Evolutionary conservation across 2,113 vertebrate species (phyloP).

Genomic region (Sander vitreus): DNA sequence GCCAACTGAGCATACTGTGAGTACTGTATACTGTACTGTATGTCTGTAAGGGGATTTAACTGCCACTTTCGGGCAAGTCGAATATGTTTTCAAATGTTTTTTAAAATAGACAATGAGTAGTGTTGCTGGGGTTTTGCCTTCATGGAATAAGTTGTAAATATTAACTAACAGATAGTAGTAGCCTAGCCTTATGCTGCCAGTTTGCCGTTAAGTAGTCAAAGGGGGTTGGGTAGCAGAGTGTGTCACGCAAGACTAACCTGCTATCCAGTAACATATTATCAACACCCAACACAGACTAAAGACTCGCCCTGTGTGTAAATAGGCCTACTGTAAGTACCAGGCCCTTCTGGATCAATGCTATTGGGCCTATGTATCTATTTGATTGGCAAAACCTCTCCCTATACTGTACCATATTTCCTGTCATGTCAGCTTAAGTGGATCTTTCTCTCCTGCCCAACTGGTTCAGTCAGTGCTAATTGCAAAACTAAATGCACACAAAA

Average conservation of each 20-base stretch:
- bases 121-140: neutral
- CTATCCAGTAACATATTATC: conserved; percentile 26
- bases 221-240: conserved; percentile 25
- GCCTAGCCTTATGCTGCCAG: neutral
- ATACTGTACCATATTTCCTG: conserved; percentile 6
- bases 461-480: neutral
- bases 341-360: conserved; percentile 12
- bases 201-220: conserved; percentile 29
- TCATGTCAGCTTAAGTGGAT: neutral
- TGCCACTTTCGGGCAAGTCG: neutral
- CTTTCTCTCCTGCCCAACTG: neutral
- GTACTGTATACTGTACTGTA: neutral
- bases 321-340: conserved; percentile 21
- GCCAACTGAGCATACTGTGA: neutral
- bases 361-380: conserved; percentile 1
- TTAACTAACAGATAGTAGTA: conserved; percentile 9
- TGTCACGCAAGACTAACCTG: conserved; percentile 52
- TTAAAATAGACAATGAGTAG: neutral
- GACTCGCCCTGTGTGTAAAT: conserved; percentile 16
- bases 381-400: conserved; percentile 8
- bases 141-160: neutral
- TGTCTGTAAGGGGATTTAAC: conserved; percentile 11
- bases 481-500: neutral
- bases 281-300: conserved; percentile 27
- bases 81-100: neutral